Conservation (phyloP, 2,797 vertebrate species). For the Steatocranus sp. region DNA sequence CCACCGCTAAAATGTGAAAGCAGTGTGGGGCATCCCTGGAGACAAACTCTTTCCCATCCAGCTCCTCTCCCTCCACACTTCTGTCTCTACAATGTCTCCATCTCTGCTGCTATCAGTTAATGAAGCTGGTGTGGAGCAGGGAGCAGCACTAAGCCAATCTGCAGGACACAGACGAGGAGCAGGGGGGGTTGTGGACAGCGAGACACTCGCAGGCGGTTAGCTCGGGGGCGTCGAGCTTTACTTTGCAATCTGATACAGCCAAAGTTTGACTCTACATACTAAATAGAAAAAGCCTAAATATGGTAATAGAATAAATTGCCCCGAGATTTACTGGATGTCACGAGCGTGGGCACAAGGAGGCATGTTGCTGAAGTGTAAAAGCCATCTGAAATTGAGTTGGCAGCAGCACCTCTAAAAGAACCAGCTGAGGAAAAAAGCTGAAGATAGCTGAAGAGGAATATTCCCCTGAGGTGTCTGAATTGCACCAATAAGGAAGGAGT, state of each 20-base stretch:
- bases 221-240: not conserved
- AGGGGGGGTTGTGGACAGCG: slow-evolving; percentile 31
- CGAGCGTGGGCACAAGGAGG: slow-evolving; percentile 6
- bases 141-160: slow-evolving; percentile 52
- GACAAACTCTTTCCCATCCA: not conserved
- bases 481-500: slow-evolving; percentile 27
- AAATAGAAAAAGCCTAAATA: slow-evolving; percentile 31
- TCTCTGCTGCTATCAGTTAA: slow-evolving; percentile 69
- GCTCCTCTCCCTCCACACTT: slow-evolving; percentile 6
- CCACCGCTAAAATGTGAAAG: not conserved
- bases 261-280: slow-evolving; percentile 24
- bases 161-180: slow-evolving; percentile 38
- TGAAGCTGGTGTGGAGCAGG: slow-evolving; percentile 52
- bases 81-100: slow-evolving; percentile 56
- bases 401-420: slow-evolving; percentile 22
- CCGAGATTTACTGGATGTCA: slow-evolving; percentile 6
- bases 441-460: slow-evolving; percentile 13
- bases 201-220: slow-evolving; percentile 18
- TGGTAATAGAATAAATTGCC: slow-evolving; percentile 30
- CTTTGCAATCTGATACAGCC: slow-evolving; percentile 31
- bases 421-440: not conserved
- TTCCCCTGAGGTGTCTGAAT: slow-evolving; percentile 31
- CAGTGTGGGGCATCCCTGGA: not conserved
- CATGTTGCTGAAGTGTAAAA: slow-evolving; percentile 28
- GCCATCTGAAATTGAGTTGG: slow-evolving; percentile 41